These are phyloP conservation scores for Daboia siamensis DNA, from an alignment of 2,113 vertebrate genomes.

Conservation along the genomic window DNA sequence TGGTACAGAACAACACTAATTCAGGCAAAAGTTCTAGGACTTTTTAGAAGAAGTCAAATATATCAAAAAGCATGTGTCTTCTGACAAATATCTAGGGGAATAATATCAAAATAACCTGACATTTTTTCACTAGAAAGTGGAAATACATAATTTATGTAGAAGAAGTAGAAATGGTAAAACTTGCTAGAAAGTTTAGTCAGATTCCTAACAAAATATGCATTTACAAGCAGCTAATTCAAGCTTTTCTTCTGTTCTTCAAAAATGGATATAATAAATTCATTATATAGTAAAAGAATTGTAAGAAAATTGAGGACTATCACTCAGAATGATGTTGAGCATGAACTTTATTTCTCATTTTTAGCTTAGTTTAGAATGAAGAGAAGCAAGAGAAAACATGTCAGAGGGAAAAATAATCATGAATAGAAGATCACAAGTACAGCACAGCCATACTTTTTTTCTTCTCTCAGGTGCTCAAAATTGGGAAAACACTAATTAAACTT, in stretches of 20 bases:
- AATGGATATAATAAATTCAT: not conserved
- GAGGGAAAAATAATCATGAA: not conserved
- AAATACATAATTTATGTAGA: constrained; percentile 16
- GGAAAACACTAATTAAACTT: not conserved
- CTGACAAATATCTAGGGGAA: not conserved
- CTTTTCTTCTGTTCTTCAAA: not conserved
- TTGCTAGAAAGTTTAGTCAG: not conserved
- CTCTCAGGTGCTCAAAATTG: not conserved
- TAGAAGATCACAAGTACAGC: not conserved
- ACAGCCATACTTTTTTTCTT: not conserved
- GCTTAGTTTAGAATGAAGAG: not conserved
- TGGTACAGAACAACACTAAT: constrained; percentile 14
- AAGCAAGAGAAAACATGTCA: not conserved
- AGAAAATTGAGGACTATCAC: not conserved
- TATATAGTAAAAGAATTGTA: not conserved
- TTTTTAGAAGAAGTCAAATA: not conserved
- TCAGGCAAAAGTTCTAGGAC: constrained; percentile 35
- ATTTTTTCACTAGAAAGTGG: constrained; percentile 24
- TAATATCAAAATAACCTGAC: constrained; percentile 22
- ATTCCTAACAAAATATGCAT: not conserved
- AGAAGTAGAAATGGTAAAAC: not conserved
- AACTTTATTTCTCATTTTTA: not conserved
- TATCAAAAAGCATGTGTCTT: constrained; percentile 22
- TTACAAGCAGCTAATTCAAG: not conserved
- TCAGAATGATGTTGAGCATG: not conserved